phyloP scores from a whole-genome alignment of 2,888 invertebrate species.

The Acanthoscelides obtectus region DNA sequence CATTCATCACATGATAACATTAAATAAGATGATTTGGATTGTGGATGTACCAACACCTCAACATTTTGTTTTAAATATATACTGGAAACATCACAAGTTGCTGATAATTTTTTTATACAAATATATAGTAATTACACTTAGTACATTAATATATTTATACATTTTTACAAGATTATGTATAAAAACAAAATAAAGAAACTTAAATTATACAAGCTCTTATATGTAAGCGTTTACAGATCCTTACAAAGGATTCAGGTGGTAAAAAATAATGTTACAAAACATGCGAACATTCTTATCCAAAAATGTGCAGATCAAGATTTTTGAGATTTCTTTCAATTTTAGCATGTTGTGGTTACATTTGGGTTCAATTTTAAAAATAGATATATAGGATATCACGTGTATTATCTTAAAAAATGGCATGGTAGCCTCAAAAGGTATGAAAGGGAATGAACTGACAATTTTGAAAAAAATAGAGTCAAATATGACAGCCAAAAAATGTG shows the following conservation, averaged over 20 bases:
- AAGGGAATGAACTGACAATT: no score
- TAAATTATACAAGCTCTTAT: not conserved
- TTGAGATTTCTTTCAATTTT: slow-evolving; percentile 17
- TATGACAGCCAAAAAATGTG: no score
- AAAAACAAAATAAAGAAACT: slow-evolving; percentile 8
- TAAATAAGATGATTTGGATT: no score
- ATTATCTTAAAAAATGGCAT: no score
- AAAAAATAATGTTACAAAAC: slow-evolving; percentile 8
- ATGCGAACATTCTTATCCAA: not conserved
- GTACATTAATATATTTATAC: slow-evolving; percentile 22
- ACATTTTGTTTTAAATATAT: slow-evolving; percentile 14
- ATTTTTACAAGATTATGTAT: slow-evolving; percentile 17
- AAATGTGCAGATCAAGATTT: slow-evolving; percentile 14
- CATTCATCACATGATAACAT: no score
- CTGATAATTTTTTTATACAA: slow-evolving; percentile 16
- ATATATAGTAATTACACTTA: slow-evolving; percentile 27
- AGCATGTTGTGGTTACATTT: not conserved
- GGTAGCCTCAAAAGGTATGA: no score
- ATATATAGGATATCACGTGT: no score
- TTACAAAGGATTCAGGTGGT: slow-evolving; percentile 14
- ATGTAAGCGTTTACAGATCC: slow-evolving; percentile 19
- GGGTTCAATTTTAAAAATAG: no score
- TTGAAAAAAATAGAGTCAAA: no score
- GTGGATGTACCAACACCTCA: slow-evolving; percentile 5
- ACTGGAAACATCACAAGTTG: slow-evolving; percentile 34